These are phyloP conservation scores for Anthrax anthrax DNA, from an alignment of 2,888 invertebrate genomes.

Conservation along the genomic window DNA sequence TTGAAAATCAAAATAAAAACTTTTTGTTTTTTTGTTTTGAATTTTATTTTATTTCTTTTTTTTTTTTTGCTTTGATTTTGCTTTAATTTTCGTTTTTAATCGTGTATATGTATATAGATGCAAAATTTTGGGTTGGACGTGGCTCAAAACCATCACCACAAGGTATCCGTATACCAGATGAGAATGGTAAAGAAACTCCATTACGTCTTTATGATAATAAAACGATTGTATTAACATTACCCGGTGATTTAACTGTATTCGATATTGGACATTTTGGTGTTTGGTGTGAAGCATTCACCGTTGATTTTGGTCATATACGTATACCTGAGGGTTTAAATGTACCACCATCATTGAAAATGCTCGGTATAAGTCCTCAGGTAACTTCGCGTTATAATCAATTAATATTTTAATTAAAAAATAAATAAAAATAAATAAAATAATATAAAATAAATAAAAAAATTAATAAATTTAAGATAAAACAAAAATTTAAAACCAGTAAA, in stretches of 20 bases:
- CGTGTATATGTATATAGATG: conserved; percentile 44
- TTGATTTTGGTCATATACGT: conserved; percentile 77
- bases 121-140: conserved; percentile 85
- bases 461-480: too few relatives aligned
- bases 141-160: conserved; percentile 68
- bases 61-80: neutral
- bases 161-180: conserved; percentile 76
- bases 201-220: conserved; percentile 69
- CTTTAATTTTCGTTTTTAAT: neutral
- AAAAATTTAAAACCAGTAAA: too few relatives aligned
- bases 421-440: neutral
- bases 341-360: conserved; percentile 84
- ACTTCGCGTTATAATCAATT: too few relatives aligned
- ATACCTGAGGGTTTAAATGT: conserved; percentile 64
- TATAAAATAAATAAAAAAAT: too few relatives aligned
- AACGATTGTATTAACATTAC: conserved; percentile 78
- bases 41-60: neutral
- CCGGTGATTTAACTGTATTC: conserved; percentile 77
- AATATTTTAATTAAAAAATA: too few relatives aligned
- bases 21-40: neutral
- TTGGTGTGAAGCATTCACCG: conserved; percentile 87
- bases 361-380: conserved; percentile 89
- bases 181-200: conserved; percentile 73
- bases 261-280: conserved; percentile 87
- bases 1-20: too few relatives aligned